These are phyloP conservation scores for Bruchidius siliquastri DNA, from an alignment of 2,888 invertebrate genomes.

Conservation along the genomic window DNA sequence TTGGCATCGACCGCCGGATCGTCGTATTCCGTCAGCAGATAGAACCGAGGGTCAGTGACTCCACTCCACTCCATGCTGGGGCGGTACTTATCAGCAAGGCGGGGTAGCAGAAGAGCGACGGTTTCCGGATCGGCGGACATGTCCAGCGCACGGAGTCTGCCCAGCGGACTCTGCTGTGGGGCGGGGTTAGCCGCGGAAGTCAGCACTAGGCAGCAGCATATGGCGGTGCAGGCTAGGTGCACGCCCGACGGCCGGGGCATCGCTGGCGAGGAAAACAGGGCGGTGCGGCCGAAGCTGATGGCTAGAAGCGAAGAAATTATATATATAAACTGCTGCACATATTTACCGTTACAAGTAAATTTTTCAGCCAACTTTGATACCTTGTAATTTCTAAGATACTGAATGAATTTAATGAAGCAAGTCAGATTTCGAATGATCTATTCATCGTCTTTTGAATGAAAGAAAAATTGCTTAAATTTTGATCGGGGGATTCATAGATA, in stretches of 20 bases:
- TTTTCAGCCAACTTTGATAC: too few species aligned
- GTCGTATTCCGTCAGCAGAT: slow-evolving; percentile 43
- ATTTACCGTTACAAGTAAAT: too few species aligned
- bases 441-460: too few species aligned
- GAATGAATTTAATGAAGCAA: too few species aligned
- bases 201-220: not conserved
- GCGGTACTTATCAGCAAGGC: slow-evolving; percentile 52
- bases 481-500: too few species aligned
- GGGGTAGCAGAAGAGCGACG: slow-evolving; percentile 50
- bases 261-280: not conserved
- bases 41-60: slow-evolving; percentile 45
- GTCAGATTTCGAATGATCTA: too few species aligned
- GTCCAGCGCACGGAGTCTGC: slow-evolving; percentile 35
- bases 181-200: not conserved
- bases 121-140: slow-evolving; percentile 43
- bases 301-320: not conserved
- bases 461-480: too few species aligned
- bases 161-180: not conserved
- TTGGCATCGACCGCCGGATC: not conserved
- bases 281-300: not conserved
- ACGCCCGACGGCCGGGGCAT: not conserved
- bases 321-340: not conserved
- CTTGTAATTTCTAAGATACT: too few species aligned
- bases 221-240: not conserved
- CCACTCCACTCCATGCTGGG: slow-evolving; percentile 41